A percentile compares a stretch with the other conserved stretches of the same genome.
phyloP scores from a whole-genome alignment of 2,888 invertebrate species.

The Melieria picta region DNA sequence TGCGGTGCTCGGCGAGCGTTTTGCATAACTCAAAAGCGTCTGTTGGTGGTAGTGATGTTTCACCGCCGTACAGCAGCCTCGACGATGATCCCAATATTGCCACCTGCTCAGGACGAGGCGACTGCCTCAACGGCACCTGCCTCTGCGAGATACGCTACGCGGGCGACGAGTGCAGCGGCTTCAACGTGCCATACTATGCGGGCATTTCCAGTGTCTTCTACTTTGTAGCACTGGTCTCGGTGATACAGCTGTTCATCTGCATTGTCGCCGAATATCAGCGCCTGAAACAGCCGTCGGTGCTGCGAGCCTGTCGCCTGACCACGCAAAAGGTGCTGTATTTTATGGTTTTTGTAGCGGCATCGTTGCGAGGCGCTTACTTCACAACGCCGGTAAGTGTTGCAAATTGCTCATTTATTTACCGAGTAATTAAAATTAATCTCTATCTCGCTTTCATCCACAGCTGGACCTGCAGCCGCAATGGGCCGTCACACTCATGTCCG shows the following conservation, averaged over 20 bases:
- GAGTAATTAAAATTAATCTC: conserved; percentile 28
- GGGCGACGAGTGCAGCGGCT: conserved; percentile 84
- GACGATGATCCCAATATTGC: conserved; percentile 53
- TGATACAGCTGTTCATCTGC: conserved; percentile 86
- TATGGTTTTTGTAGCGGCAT: conserved; percentile 85
- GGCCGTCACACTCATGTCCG: conserved; percentile 87
- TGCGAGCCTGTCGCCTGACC: conserved; percentile 85
- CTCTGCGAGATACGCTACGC: conserved; percentile 89
- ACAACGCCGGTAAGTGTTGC: conserved; percentile 80
- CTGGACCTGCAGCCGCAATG: conserved; percentile 83
- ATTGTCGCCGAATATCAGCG: conserved; percentile 83
- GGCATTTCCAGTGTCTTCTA: conserved; percentile 82
- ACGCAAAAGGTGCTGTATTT: conserved; percentile 91
- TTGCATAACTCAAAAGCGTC: conserved; percentile 54
- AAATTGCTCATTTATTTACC: conserved; percentile 3
- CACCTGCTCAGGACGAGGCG: conserved; percentile 86
- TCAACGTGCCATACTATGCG: conserved; percentile 83
- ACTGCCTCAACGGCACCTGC: conserved; percentile 91
- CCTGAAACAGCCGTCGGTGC: conserved; percentile 83
- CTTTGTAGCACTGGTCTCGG: conserved; percentile 83
- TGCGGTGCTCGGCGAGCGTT: conserved; percentile 66
- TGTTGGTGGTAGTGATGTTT: conserved; percentile 38
- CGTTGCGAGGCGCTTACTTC: conserved; percentile 88
- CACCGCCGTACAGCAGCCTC: conserved; percentile 37
- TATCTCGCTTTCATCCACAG: conserved; percentile 65